Evolutionary conservation across 2,888 invertebrate genomes (phyloP), one percentile per base, ranked within the genome.

Genomic region (Synergus laeviventris): DNA sequence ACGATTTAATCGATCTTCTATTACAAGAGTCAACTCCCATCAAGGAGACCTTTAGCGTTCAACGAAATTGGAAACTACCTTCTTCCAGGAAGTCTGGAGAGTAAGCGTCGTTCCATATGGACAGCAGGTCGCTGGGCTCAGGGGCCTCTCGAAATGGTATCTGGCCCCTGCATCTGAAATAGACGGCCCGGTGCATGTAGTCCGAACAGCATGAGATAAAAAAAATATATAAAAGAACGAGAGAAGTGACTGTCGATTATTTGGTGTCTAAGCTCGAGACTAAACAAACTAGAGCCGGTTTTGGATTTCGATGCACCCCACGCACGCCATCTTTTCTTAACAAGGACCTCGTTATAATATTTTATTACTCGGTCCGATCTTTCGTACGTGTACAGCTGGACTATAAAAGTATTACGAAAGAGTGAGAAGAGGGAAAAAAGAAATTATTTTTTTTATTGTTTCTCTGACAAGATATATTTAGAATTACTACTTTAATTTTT

Each of bases 261-360:
- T 89, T 88, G 89, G 87, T 88, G 88, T 90, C 90, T 89, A 90
- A 90, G 88, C 56, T 59, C 24, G 21, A 59, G 56, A 59, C 56
- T 59, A 59, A 59, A 59, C 89, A 90, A 90, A 89, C 90, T 88
- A 88, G 86, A 86, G 82, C 85, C 85, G 82, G 84, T 66, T 76
- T 73, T 24, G 74, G 77, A 76, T 76, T 73, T 59, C 74, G 76
- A 76, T 76, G 74, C 79, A 76, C 81, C 81, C 81, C 82, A 79
- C 81, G 82, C 82, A 79, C 81, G 82, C 84, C 85, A 83, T 83
- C 81, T 83, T 81, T 83, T 83, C 86, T 88, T 90, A 90, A 90
- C 90, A 89, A 90, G 90, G 86, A 88, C 87, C 90, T 90, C 89
- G 90, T 91, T 91, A 90, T 86, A 86, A 89, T 90, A 89, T 89